Base-by-base conservation (phyloP, 35 echinoderm and acorn worm genomes). In the Stichopus chloronotus region DNA sequence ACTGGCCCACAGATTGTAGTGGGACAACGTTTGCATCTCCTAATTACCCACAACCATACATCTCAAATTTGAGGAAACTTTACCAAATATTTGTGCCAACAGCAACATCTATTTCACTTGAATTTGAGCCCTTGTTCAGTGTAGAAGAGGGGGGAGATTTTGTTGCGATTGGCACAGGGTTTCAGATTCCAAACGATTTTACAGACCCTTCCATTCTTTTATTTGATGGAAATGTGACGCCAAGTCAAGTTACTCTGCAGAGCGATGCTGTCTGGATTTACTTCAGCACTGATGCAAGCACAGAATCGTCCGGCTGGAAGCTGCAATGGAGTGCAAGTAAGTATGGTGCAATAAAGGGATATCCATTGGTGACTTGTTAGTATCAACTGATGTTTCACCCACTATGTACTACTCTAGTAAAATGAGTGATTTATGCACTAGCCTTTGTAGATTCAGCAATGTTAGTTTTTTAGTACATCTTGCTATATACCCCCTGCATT, bases 1-100 rank as follows among this genome's bases (percentile, higher is more conserved):
- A 91, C 53, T 96, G 95, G 95, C 95, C 95, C 25, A 94, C 61
- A 55, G 82, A 57, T 9, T 96, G 95, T 56, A 94, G 69, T 7
- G 78, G 69, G 14, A 72, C 53, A 19, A 25, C 59, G 3, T 94
- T 94, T 60, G 54, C 81, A 6, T 96, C 95, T 0, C 95, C 95
- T 16, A 96, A 96, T 55, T 96, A 94, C 58, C 95, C 95, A 4
- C 58, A 92, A 55, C 17, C 54, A 14, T 96, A 96, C 24, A 25
- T 63, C 17, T 59, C 53, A 52, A 58, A 92, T 22, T 87, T 63
- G 13, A 20, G 63, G 19, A 94, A 93, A n/a, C 78, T 94, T 9
- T 96, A 96, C 58, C 95, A 96, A 72, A 65, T 96, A 17, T 96
- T 94, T 82, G 77, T 96, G 12, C 95, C 95, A 16, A 87, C 88